Conservation (phyloP, 2,797 vertebrate species). For the Fundulus diaphanus region DNA sequence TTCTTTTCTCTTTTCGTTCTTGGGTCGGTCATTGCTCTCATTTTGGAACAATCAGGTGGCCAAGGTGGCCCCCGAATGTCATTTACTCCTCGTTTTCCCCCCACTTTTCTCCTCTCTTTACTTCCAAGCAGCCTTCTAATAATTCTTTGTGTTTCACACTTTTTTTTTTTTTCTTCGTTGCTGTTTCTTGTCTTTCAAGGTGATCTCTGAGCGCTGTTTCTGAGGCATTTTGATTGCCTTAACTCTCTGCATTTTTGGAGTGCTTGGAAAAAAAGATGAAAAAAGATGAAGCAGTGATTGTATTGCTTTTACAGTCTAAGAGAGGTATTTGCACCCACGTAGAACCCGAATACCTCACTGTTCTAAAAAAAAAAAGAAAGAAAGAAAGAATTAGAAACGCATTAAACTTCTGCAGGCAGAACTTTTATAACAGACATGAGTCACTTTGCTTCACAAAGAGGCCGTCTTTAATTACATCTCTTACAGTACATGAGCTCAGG, state of each 20-base stretch:
- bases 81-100: constrained; percentile 57
- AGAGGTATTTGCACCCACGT: neutral
- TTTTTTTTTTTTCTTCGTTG: constrained; percentile 18
- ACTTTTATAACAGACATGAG: constrained; percentile 29
- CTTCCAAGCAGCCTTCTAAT: constrained; percentile 18
- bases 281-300: neutral
- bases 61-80: constrained; percentile 74
- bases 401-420: constrained; percentile 26
- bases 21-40: constrained; percentile 71
- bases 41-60: constrained; percentile 82
- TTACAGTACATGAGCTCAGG: constrained; percentile 13
- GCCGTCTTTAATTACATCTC: constrained; percentile 52
- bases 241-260: neutral
- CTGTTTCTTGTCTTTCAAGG: constrained; percentile 44
- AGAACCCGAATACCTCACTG: neutral
- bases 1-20: constrained; percentile 63
- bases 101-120: constrained; percentile 18
- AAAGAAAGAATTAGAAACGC: constrained; percentile 13
- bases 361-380: neutral
- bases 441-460: constrained; percentile 30
- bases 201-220: constrained; percentile 45
- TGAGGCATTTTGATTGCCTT: constrained; percentile 36
- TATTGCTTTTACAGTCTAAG: neutral
- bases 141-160: constrained; percentile 38
- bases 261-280: neutral